These are phyloP conservation scores for Falco berigora DNA, from an alignment of 2,797 vertebrate species.

Conservation along the genomic window DNA sequence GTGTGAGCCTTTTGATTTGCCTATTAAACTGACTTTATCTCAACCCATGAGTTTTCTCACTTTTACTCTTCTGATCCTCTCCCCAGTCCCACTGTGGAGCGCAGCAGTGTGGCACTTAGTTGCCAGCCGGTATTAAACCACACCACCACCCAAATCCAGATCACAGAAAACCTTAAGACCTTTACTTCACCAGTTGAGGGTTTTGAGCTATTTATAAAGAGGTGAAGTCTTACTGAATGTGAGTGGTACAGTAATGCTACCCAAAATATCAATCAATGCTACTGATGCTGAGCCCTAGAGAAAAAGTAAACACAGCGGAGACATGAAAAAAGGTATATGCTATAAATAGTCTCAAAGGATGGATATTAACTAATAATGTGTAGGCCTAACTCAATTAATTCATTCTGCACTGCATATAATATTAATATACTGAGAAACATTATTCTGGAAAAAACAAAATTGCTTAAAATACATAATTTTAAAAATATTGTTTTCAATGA, in stretches of 20 bases:
- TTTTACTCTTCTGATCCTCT: too few species aligned
- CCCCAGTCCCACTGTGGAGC: too few species aligned
- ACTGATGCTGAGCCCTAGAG: not conserved
- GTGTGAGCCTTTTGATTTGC: too few species aligned
- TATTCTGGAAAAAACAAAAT: conserved; percentile 8
- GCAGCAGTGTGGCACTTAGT: too few species aligned
- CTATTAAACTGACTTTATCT: too few species aligned
- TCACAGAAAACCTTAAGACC: not conserved
- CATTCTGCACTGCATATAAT: not conserved
- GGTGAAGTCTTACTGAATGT: not conserved
- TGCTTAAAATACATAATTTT: conserved; percentile 19
- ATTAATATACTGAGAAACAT: not conserved
- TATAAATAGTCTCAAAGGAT: not conserved
- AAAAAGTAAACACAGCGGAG: not conserved
- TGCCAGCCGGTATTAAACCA: too few species aligned
- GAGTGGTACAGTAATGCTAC: not conserved
- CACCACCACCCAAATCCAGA: not conserved
- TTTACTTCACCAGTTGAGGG: not conserved
- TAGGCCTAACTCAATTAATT: conserved; percentile 9
- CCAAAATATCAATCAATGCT: not conserved
- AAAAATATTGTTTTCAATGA: conserved; percentile 41
- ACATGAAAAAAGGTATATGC: not conserved
- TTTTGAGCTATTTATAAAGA: not conserved
- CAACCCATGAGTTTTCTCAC: too few species aligned
- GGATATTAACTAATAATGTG: conserved; percentile 39